Evolutionary conservation across 2,113 vertebrate genomes (phyloP), one percentile per base, ranked within the genome.

Genomic region (Symphodus melops): DNA sequence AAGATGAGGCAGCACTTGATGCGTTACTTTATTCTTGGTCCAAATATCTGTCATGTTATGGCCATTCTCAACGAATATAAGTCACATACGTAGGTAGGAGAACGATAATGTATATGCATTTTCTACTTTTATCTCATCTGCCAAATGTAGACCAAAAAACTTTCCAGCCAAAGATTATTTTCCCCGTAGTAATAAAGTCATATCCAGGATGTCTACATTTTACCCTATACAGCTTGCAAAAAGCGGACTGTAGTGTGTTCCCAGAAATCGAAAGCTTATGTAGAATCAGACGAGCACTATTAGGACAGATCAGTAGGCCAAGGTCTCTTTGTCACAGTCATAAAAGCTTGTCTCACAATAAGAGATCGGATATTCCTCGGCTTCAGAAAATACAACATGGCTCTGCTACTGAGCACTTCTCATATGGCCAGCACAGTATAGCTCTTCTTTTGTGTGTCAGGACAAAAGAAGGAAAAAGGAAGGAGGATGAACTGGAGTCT

Each of bases 281-380:
- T 72, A 65, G 80, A 77, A 14, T 14, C 46, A 48, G 46, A 48
- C 46, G 19, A 48, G 61, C 41, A 41, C 75, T 62, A 86, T 80
- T 84, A 68, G 61, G 72, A 49, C 21, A 80, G 51, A 72, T 69
- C 62, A 59, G 42, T 46, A 52, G 55, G 69, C 44, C 63, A 17
- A 49, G 69, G 62, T 80, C 58, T 74, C 69, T 88, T 69, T 86
- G 78, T 82, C 61, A 82, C 54, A 61, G 71, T 68, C 44, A 79
- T 58, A 73, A 82, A 78, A 72, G 73, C 68, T 68, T 56, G 63
- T 79, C 37, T 44, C 20, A 68, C 48, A 76, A 67, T 64, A 59
- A 57, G 28, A 53, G 33, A 74, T 41, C 2, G 4, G 60, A 69
- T 64, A 61, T 57, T 36, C 57, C 49, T n/a, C 73, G 28, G 70